Evolutionary conservation across 2,888 invertebrate genomes (phyloP).

Genomic region (Tinea trinotella): DNA sequence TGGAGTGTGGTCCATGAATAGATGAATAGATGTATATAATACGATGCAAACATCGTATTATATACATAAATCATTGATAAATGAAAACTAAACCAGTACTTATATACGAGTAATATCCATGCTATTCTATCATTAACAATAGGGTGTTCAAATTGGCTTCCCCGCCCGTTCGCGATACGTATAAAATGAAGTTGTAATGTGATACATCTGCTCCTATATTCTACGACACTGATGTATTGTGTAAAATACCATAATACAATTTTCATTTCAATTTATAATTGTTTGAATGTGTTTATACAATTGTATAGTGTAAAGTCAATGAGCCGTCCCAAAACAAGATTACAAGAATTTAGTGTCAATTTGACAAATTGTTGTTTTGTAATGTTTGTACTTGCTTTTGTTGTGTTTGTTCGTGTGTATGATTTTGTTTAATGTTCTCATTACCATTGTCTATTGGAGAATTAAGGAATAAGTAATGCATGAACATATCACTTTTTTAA

Average conservation of each 20-base stretch:
- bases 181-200: conserved; percentile 64
- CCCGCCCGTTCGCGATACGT: conserved; percentile 52
- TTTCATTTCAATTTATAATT: conserved; percentile 31
- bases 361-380: conserved; percentile 17
- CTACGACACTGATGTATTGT: conserved; percentile 61
- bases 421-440: neutral
- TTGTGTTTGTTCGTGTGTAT: neutral
- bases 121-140: conserved; percentile 28
- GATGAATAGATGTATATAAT: no score
- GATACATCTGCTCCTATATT: conserved; percentile 62
- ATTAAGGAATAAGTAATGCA: no score
- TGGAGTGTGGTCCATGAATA: no score
- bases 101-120: no score
- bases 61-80: no score
- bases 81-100: no score
- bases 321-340: conserved; percentile 34
- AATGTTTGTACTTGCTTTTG: no score
- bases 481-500: no score
- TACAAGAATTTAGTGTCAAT: conserved; percentile 26
- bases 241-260: conserved; percentile 29
- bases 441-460: neutral
- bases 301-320: conserved; percentile 34
- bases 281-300: conserved; percentile 40
- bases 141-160: conserved; percentile 24
- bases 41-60: no score